Conservation (phyloP, 2,113 vertebrate species). For the Carollia perspicillata region DNA sequence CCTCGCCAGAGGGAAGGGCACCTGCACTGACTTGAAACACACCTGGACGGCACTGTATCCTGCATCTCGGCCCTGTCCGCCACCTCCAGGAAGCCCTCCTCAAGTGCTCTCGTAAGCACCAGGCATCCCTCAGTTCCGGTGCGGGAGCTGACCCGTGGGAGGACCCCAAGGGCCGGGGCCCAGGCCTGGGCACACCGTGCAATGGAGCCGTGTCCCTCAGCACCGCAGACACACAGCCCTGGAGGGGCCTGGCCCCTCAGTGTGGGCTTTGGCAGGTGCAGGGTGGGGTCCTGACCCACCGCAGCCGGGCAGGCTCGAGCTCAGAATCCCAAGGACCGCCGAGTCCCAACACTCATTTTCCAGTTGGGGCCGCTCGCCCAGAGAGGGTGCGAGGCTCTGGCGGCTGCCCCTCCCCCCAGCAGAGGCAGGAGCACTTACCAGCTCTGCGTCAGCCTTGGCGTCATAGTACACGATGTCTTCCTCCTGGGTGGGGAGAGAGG, state of each 20-base stretch:
- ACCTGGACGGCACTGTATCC: not conserved
- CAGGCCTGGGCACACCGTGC: not conserved
- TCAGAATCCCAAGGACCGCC: not conserved
- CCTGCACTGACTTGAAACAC: not conserved
- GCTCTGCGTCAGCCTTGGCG: slow-evolving; percentile 95
- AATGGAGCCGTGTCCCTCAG: too few species aligned
- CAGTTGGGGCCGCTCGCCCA: not conserved
- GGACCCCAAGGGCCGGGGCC: not conserved
- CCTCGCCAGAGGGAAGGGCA: not conserved
- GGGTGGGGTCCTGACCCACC: not conserved
- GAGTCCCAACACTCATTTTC: not conserved
- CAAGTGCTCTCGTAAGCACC: not conserved
- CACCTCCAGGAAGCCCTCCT: not conserved
- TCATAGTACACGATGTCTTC: slow-evolving; percentile 97
- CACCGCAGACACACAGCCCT: not conserved
- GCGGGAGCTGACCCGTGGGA: not conserved
- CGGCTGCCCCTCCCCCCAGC: not conserved
- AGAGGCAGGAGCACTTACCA: slow-evolving; percentile 86
- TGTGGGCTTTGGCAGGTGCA: not conserved
- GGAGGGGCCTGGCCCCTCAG: not conserved
- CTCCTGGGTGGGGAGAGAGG: slow-evolving; percentile 85
- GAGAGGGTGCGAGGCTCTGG: not conserved
- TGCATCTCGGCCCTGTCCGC: not conserved
- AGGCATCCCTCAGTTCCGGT: not conserved
- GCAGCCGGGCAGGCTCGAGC: not conserved